Evolutionary conservation across 2,888 invertebrate species (phyloP).

Genomic region (Rhogogaster chlorosoma): DNA sequence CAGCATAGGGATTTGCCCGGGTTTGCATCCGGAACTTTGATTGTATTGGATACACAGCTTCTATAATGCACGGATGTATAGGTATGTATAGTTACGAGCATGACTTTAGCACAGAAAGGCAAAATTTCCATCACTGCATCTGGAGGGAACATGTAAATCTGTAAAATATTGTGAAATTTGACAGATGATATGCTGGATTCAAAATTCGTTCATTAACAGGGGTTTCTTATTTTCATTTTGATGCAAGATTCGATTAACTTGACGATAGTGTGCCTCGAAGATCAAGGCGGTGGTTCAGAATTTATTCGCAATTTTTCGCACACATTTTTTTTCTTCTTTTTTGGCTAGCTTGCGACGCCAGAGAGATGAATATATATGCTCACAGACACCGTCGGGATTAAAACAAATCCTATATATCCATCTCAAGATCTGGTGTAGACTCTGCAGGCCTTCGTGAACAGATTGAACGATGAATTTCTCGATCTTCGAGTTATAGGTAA

Average conservation of each 20-base stretch:
- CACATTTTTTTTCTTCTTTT: neutral
- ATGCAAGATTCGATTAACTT: neutral
- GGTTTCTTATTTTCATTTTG: neutral
- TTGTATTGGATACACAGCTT: slow-evolving; percentile 22
- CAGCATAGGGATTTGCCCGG: slow-evolving; percentile 35
- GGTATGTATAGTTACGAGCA: neutral
- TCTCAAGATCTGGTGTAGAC: slow-evolving; percentile 25
- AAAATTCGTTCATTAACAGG: neutral
- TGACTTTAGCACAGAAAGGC: neutral
- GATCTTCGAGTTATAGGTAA: slow-evolving; percentile 37
- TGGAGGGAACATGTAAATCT: neutral
- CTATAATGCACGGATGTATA: slow-evolving; percentile 1
- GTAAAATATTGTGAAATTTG: neutral
- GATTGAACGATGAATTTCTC: slow-evolving; percentile 48
- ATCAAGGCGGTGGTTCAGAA: slow-evolving; percentile 11
- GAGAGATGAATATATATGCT: slow-evolving; percentile 38
- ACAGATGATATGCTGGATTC: neutral
- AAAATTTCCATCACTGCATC: neutral
- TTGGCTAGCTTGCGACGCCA: slow-evolving; percentile 31
- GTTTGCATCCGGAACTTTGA: slow-evolving; percentile 27
- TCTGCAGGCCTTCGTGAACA: slow-evolving; percentile 27
- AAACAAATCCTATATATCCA: slow-evolving; percentile 45
- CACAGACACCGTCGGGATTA: slow-evolving; percentile 46
- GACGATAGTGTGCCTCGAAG: neutral
- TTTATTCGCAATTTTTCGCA: slow-evolving; percentile 33